phyloP scores from a whole-genome alignment of 2,888 invertebrate genomes.

The Thecophora atra region DNA sequence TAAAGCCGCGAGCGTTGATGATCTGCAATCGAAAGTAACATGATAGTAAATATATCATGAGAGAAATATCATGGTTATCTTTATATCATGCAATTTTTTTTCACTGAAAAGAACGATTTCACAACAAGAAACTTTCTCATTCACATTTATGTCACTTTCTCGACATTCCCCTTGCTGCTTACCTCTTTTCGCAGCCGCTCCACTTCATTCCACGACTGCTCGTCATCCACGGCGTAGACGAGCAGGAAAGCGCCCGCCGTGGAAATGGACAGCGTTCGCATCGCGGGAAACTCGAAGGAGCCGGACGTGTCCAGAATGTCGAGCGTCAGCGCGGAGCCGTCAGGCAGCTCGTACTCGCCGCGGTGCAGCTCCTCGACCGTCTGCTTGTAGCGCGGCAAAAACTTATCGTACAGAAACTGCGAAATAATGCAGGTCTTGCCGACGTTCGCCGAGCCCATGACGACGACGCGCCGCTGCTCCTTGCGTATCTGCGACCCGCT shows the following conservation, averaged over 20 bases:
- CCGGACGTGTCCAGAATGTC: slow-evolving; percentile 80
- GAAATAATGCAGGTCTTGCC: slow-evolving; percentile 73
- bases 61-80: neutral
- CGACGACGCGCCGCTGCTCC: slow-evolving; percentile 62
- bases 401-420: slow-evolving; percentile 71
- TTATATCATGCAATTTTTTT: too few species aligned
- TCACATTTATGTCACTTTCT: too few species aligned
- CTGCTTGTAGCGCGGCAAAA: slow-evolving; percentile 69
- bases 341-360: slow-evolving; percentile 63
- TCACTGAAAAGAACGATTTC: too few species aligned
- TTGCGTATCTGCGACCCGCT: slow-evolving; percentile 48
- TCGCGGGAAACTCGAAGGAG: slow-evolving; percentile 77
- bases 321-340: slow-evolving; percentile 69
- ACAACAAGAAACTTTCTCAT: too few species aligned
- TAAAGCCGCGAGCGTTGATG: slow-evolving; percentile 62
- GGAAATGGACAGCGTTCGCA: slow-evolving; percentile 77
- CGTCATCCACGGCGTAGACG: slow-evolving; percentile 74
- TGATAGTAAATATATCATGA: neutral
- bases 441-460: slow-evolving; percentile 68
- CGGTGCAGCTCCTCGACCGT: slow-evolving; percentile 74
- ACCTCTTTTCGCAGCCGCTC: slow-evolving; percentile 68
- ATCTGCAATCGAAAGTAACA: slow-evolving; percentile 43
- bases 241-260: slow-evolving; percentile 80
- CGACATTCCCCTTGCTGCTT: slow-evolving; percentile 28
- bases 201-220: slow-evolving; percentile 70